These are phyloP conservation scores for Nycteola revayana DNA, from an alignment of 2,888 invertebrate species.

Conservation along the genomic window DNA sequence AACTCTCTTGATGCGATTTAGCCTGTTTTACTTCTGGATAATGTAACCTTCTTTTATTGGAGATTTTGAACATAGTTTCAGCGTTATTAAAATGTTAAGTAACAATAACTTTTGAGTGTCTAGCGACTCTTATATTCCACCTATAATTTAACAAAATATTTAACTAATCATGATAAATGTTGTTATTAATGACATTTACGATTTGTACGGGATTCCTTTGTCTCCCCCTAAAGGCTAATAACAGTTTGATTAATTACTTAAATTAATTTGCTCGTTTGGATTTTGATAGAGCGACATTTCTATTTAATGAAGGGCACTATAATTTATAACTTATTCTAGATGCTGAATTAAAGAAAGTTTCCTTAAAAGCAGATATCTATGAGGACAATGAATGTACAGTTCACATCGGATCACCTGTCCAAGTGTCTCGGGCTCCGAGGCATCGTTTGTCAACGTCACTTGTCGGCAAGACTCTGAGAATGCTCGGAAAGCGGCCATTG, in stretches of 20 bases:
- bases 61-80: too few species aligned
- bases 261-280: too few species aligned
- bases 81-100: too few species aligned
- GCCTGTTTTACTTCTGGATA: too few species aligned
- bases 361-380: constrained; percentile 40
- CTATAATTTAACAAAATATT: constrained; percentile 7
- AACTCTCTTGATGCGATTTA: too few species aligned
- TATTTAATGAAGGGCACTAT: too few species aligned
- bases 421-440: constrained; percentile 54
- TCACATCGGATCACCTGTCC: constrained; percentile 68
- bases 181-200: constrained; percentile 27
- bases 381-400: constrained; percentile 59
- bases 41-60: too few species aligned
- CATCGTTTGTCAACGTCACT: constrained; percentile 67
- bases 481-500: constrained; percentile 55
- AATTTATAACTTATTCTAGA: too few species aligned
- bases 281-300: too few species aligned
- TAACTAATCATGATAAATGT: constrained; percentile 20
- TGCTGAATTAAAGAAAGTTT: constrained; percentile 9
- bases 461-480: constrained; percentile 41
- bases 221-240: constrained; percentile 17
- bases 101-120: too few species aligned
- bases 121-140: constrained; percentile 5
- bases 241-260: constrained; percentile 19
- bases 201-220: constrained; percentile 17